phyloP scores from a whole-genome alignment of 2,113 vertebrate genomes.

The Monarcha castaneiventris region DNA sequence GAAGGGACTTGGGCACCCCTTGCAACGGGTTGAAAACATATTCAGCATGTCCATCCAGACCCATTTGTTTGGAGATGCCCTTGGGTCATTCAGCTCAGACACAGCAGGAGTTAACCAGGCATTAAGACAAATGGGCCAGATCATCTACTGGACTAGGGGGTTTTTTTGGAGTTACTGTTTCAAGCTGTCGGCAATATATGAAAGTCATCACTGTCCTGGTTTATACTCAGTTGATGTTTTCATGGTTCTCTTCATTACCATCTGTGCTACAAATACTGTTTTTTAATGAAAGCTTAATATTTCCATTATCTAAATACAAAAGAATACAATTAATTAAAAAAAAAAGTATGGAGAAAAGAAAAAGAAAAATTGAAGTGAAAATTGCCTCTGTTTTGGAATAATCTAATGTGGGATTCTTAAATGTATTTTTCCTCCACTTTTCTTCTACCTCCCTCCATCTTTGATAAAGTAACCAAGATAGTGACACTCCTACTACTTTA shows the following conservation, averaged over 20 bases:
- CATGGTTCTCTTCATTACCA: not conserved
- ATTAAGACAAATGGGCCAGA: not conserved
- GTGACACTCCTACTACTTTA: not conserved
- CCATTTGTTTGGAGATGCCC: not conserved
- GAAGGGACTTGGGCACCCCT: accelerated
- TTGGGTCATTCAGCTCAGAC: not conserved
- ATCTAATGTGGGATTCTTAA: not conserved
- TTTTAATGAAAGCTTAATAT: not conserved
- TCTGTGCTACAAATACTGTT: not conserved
- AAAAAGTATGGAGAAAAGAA: accelerated
- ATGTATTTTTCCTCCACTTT: not conserved
- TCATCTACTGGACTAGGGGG: not conserved
- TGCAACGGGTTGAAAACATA: not conserved
- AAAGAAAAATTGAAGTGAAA: not conserved
- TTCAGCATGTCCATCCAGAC: accelerated
- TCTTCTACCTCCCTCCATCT: not conserved
- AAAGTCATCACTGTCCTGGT: not conserved
- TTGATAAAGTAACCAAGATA: not conserved
- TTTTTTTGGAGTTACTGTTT: not conserved
- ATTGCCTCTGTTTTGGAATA: not conserved
- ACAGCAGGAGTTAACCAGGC: not conserved
- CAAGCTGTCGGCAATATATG: accelerated
- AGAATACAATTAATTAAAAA: not conserved
- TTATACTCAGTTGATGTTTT: not conserved
- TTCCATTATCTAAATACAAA: not conserved